These are phyloP conservation scores for Gasterosteus aculeatus DNA, from an alignment of 2,113 vertebrate species.

Conservation along the genomic window DNA sequence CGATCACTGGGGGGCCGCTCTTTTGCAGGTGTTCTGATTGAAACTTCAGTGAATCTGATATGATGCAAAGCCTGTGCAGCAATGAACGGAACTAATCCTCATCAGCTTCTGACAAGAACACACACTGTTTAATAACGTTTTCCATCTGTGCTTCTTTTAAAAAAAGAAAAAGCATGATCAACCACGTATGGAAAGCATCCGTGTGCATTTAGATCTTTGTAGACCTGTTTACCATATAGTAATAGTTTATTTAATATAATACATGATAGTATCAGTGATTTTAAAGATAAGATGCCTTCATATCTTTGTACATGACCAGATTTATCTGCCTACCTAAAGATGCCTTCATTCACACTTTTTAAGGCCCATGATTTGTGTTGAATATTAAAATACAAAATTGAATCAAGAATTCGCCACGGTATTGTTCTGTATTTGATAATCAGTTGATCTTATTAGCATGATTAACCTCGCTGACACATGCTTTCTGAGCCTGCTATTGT, in stretches of 20 bases:
- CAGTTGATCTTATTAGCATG: not conserved
- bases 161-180: not conserved
- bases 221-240: not conserved
- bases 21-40: slow-evolving; percentile 83
- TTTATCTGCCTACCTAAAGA: not conserved
- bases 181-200: not conserved
- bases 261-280: not conserved
- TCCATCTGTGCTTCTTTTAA: not conserved
- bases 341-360: not conserved
- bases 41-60: slow-evolving; percentile 68
- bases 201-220: slow-evolving; percentile 1
- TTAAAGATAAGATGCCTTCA: not conserved
- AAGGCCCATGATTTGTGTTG: not conserved
- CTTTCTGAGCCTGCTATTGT: not conserved
- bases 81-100: slow-evolving; percentile 34
- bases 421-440: not conserved
- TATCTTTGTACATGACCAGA: not conserved
- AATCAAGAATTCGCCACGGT: too few species aligned
- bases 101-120: not conserved
- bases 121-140: not conserved
- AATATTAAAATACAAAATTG: too few species aligned
- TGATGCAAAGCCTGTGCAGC: slow-evolving; percentile 31
- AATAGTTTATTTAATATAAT: not conserved
- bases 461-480: slow-evolving; percentile 21
- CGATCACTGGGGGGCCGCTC: slow-evolving; percentile 77